Percentiles rank a stretch among this genome's conserved stretches.
Evolutionary conservation across 1,140 invertebrate genomes (phyloP).

Genomic region (Pollicipes pollicipes): DNA sequence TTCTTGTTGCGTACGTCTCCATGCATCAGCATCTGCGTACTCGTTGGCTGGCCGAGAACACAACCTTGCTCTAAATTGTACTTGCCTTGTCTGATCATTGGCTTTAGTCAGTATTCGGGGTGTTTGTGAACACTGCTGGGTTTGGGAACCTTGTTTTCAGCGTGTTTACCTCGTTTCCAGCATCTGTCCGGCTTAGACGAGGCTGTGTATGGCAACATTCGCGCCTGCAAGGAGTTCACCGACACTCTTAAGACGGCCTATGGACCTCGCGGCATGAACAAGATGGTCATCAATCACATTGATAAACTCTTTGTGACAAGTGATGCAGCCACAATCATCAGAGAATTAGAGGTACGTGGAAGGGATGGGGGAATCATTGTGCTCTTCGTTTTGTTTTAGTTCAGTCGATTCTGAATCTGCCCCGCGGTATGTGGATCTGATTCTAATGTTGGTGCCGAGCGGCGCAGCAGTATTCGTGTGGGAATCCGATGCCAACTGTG

Average conservation of each 20-base stretch:
- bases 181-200: slow-evolving; percentile 93
- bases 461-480: not conserved
- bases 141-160: slow-evolving; percentile 4
- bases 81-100: not conserved
- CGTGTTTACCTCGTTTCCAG: slow-evolving; percentile 35
- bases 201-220: slow-evolving; percentile 86
- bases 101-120: slow-evolving; percentile 2
- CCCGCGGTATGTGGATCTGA: too few relatives aligned
- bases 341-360: slow-evolving; percentile 59
- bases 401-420: too few relatives aligned
- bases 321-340: slow-evolving; percentile 95
- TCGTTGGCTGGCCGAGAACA: not conserved
- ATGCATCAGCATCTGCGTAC: not conserved
- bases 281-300: slow-evolving; percentile 98
- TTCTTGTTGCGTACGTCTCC: not conserved
- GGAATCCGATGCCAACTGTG: not conserved
- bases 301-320: slow-evolving; percentile 98
- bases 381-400: not conserved
- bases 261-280: slow-evolving; percentile 98
- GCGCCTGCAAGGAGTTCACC: slow-evolving; percentile 86
- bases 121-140: slow-evolving; percentile 6
- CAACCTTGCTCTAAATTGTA: not conserved
- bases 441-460: not conserved
- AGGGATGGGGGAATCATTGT: slow-evolving; percentile 3
- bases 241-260: slow-evolving; percentile 84